Conservation (phyloP, 2,797 vertebrate genomes). For the Falco biarmicus region DNA sequence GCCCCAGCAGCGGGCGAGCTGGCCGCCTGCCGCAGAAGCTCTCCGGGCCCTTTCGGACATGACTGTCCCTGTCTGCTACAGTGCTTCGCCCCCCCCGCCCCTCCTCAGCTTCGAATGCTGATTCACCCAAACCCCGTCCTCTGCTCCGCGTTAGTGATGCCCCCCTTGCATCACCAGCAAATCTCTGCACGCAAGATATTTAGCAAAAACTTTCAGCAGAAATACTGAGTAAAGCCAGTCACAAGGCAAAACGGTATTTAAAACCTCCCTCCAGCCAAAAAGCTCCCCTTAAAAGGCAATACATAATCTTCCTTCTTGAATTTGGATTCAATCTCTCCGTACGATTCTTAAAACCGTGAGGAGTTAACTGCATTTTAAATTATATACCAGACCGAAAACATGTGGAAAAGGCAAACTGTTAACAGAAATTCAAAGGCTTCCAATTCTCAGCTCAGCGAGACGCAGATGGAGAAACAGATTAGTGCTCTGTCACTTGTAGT, state of each 20-base stretch:
- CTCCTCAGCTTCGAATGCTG: no score
- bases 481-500: conserved; percentile 22
- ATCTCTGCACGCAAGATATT: neutral
- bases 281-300: neutral
- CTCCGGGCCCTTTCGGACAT: neutral
- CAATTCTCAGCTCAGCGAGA: neutral
- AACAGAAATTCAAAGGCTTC: neutral
- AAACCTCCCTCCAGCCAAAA: neutral
- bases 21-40: fast-evolving
- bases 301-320: neutral
- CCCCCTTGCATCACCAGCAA: neutral
- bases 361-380: neutral
- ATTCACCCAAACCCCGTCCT: neutral
- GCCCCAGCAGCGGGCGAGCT: neutral
- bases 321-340: neutral
- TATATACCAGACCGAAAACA: neutral
- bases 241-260: neutral
- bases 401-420: neutral
- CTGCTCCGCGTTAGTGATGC: neutral
- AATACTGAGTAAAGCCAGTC: neutral
- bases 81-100: fast-evolving
- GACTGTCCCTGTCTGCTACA: neutral
- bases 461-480: conserved; percentile 26
- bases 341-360: neutral
- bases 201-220: neutral